Evolutionary conservation across 1,140 invertebrate genomes (phyloP), one percentile per base, ranked within the genome.

Genomic region (Bombus picipes): DNA sequence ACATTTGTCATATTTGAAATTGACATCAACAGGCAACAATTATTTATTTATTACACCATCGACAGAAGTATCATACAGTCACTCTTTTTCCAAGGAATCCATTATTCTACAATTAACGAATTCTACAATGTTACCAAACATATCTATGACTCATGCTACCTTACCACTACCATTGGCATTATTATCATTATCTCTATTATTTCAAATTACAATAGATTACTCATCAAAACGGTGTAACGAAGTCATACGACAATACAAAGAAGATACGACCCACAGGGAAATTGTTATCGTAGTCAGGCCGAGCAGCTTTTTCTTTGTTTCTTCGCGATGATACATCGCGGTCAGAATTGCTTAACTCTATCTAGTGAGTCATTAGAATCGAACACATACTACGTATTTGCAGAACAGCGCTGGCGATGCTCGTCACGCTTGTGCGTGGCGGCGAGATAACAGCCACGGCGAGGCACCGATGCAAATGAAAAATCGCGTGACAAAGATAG

Each of bases 401-500:
- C 74, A 75, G 39, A 59, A 66, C 66, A 70, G 66, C 47, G 34
- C 13, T 41, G 43, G 73, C 37, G 83, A 85, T 85, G 59, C 66
- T 80, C 75, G 70, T 82, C 87, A 62, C 83, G 78, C 57, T 77
- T 39, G 79, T 76, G 43, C 57, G 73, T 72, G 85, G 76, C 72
- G 47, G 59, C 43, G 68, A 77, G 85, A 90, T 90, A 90, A 76
- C 70, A 75, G 75, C 39, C 39, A 53, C 68, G 37, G 28, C 28
- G 34, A 62, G 15, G 28, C 72, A 57, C 62, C 76, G 75, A 79
- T 89, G 65, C 87, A 81, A 83, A 87, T 84, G 62, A 89, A 84
- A 90, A 81, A 84, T 89, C 73, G 78, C 73, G 72, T 70, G 78
- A 84, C 81, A 84, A 43, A 78, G 81, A 83, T 73, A 87, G 73